Percentiles rank a stretch among this genome's conserved stretches.
Evolutionary conservation across 2,888 invertebrate genomes (phyloP).

Genomic region (Lamellibrachia satsuma): DNA sequence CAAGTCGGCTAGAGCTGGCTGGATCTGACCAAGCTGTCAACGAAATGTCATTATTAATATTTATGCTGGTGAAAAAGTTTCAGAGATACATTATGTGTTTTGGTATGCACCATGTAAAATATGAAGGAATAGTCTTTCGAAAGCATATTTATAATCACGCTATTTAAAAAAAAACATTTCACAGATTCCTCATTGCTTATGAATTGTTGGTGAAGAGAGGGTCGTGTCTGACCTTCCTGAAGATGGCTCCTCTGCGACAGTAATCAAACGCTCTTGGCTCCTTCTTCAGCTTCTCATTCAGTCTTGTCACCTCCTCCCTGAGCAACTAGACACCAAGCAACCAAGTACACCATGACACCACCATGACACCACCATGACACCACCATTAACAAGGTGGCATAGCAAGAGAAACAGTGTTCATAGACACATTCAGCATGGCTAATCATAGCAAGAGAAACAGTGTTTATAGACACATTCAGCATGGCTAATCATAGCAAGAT

Average conservation of each 20-base stretch:
- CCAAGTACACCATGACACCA: background rate
- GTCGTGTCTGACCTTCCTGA: constrained; percentile 53
- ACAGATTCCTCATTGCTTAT: background rate
- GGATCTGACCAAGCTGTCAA: constrained; percentile 56
- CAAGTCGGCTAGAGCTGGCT: constrained; percentile 43
- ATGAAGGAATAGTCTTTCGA: no score
- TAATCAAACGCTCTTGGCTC: constrained; percentile 59
- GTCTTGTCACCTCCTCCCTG: constrained; percentile 53
- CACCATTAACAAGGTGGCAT: background rate
- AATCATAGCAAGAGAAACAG: no score
- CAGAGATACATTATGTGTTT: no score
- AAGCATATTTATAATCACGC: no score
- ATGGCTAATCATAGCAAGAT: no score
- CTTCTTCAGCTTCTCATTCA: constrained; percentile 51
- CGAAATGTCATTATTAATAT: constrained; percentile 7
- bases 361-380: background rate
- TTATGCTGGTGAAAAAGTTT: no score
- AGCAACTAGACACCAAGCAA: constrained; percentile 36
- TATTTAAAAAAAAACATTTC: background rate
- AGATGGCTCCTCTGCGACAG: constrained; percentile 61
- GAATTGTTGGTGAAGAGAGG: background rate
- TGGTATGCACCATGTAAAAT: no score
- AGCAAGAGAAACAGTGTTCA: no score
- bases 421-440: no score
- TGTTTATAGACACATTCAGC: no score